Percentiles rank a stretch among this genome's conserved stretches.
Evolutionary conservation across 2,888 invertebrate genomes (phyloP).

Genomic region (Dichetophora obliterata): DNA sequence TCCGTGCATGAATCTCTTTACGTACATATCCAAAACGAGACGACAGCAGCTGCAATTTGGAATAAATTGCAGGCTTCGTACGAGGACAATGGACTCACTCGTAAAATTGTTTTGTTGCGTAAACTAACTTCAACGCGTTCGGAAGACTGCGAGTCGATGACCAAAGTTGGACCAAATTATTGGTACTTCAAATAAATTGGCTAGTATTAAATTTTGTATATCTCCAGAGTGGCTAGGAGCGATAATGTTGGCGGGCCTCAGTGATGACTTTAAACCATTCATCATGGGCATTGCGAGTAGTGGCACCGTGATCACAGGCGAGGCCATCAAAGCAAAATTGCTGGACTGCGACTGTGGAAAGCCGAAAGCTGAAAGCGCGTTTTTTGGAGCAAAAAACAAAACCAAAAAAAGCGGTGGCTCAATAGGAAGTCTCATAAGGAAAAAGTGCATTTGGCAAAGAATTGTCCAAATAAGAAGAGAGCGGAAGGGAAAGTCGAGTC

Average conservation of each 20-base stretch:
- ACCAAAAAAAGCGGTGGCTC: not conserved
- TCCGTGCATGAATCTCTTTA: conserved; percentile 39
- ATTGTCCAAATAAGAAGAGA: conserved; percentile 21
- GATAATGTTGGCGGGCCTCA: conserved; percentile 48
- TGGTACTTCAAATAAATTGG: conserved; percentile 32
- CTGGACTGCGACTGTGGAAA: not conserved
- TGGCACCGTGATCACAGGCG: conserved; percentile 48
- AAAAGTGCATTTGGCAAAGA: conserved; percentile 20
- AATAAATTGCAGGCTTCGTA: conserved; percentile 40
- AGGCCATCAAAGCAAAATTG: conserved; percentile 41
- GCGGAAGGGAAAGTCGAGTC: conserved; percentile 2
- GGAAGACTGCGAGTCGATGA: conserved; percentile 39
- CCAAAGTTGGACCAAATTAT: conserved; percentile 41
- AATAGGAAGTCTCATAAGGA: conserved; percentile 3
- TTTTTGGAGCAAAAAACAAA: not conserved
- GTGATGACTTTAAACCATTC: conserved; percentile 56
- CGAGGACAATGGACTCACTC: conserved; percentile 46
- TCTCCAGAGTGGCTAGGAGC: conserved; percentile 43
- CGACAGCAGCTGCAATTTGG: conserved; percentile 41
- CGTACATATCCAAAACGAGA: conserved; percentile 41
- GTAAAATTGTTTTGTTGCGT: conserved; percentile 40
- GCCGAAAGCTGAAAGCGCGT: not conserved
- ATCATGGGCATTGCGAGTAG: conserved; percentile 53
- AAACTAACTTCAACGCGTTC: conserved; percentile 39
- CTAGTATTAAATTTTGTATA: conserved; percentile 42